Base-by-base conservation (phyloP, 2,797 vertebrate genomes). In the Buceros bicornis region DNA sequence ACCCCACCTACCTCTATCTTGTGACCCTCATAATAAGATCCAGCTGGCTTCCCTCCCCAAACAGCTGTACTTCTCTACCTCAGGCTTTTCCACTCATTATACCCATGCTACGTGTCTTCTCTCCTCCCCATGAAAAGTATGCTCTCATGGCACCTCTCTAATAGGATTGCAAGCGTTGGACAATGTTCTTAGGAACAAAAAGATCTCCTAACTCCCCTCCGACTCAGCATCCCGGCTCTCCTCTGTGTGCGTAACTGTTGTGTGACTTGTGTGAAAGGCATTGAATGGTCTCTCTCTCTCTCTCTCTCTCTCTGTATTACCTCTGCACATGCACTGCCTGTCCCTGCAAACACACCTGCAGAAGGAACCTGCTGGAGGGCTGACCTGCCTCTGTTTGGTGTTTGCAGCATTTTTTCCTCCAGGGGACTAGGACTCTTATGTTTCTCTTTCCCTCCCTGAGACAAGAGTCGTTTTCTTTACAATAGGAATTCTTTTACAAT, bases 161-260 rank as follows among this genome's bases (percentile, higher is more conserved):
- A 40, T 11, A 80, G 33, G 8, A 29, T 24, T 73, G 42, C 28
- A 57, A 7, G 25, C 71, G 15, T 18, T 53, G 16, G 53, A 43
- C 9, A 45, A n/a, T 14, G 62, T 81, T 66, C 61, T 37, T 19
- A 51, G 43, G 53, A 81, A 35, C 4, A 74, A 66, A 64, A 73
- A 9, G 0, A n/a, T 29, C 26, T 81, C 28, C n/a, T 56, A 42
- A 45, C 3, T 18, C 8, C 5, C 7, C 33, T 54, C 18, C 21
- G 16, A 21, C n/a, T 64, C 4, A 17, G n/a, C 25, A 73, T 54
- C 15, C 18, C 10, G 1, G 4, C 8, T 1, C 8, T 40, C 2
- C 21, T 70, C 20, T 29, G 8, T 45, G 19, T 4, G 17, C 13
- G 16, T 21, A 50, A 21, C 15, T 42, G 22, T 29, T 50, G 11